These are phyloP conservation scores for Anseranas semipalmata DNA, from an alignment of 2,113 vertebrate species.

Conservation along the genomic window DNA sequence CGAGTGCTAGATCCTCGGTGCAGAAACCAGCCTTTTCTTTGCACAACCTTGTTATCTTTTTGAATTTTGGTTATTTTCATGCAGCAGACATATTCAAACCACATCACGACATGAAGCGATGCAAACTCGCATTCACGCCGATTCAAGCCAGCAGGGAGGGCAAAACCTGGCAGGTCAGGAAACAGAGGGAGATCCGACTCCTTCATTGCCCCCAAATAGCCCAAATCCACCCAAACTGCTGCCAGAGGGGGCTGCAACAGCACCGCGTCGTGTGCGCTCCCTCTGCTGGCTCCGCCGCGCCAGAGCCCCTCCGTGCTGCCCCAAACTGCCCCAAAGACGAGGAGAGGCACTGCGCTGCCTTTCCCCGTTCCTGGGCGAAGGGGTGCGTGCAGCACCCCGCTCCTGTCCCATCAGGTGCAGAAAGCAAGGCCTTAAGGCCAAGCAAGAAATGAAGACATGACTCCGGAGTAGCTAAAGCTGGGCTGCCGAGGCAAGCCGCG, in stretches of 20 bases:
- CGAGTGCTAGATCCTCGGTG: background rate
- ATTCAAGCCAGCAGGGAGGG: background rate
- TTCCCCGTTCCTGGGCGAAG: background rate
- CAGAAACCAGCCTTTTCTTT: background rate
- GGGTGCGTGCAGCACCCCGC: no score
- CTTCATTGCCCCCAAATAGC: rapidly evolving
- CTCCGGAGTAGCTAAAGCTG: background rate
- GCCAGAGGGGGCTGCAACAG: background rate
- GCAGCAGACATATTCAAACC: background rate
- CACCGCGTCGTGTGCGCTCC: conserved; percentile 53
- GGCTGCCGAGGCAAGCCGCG: rapidly evolving
- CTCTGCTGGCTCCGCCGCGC: conserved; percentile 51
- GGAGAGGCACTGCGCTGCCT: rapidly evolving
- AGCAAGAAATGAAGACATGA: background rate
- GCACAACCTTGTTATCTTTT: background rate
- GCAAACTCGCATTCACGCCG: background rate
- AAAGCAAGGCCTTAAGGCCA: background rate
- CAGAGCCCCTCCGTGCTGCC: background rate
- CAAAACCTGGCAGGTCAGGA: rapidly evolving
- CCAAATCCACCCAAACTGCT: background rate
- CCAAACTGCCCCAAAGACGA: rapidly evolving
- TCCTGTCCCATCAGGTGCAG: background rate
- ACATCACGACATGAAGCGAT: rapidly evolving
- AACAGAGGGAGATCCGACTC: no score
- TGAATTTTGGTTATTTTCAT: background rate